phyloP scores from a whole-genome alignment of 2,888 invertebrate species.

The Lamproptera curius region DNA sequence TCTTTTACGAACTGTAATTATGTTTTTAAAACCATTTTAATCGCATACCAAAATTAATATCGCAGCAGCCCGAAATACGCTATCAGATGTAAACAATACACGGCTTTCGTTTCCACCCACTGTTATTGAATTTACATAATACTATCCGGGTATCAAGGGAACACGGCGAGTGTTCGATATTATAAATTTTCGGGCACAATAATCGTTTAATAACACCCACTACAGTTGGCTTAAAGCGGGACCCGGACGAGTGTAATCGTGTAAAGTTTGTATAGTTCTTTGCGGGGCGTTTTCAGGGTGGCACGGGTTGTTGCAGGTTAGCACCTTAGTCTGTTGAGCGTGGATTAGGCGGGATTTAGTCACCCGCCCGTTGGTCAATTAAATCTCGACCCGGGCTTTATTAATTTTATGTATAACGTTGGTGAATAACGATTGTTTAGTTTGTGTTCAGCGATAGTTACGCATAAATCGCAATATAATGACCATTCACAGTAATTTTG shows the following conservation, averaged over 20 bases:
- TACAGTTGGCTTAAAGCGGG: constrained; percentile 31
- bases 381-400: constrained; percentile 52
- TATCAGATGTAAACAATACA: constrained; percentile 47
- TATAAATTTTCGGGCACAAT: constrained; percentile 56
- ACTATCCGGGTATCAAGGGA: constrained; percentile 47
- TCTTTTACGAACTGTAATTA: too few species aligned
- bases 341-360: constrained; percentile 73
- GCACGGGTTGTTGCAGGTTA: constrained; percentile 46
- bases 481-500: too few species aligned
- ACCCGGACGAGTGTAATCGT: constrained; percentile 42
- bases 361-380: constrained; percentile 64
- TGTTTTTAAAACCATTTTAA: too few species aligned
- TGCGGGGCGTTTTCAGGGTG: constrained; percentile 44
- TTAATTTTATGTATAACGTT: constrained; percentile 31
- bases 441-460: too few species aligned
- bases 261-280: constrained; percentile 65
- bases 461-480: too few species aligned
- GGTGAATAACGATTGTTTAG: too few species aligned
- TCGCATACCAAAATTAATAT: constrained; percentile 25
- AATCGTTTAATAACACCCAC: constrained; percentile 56
- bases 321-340: constrained; percentile 67
- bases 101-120: constrained; percentile 30
- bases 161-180: constrained; percentile 40
- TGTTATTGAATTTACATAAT: constrained; percentile 63
- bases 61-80: too few species aligned